Percentiles rank a stretch among this genome's conserved stretches.
These are phyloP conservation scores for Halcyon chelicuti DNA, from an alignment of 2,797 vertebrate species.

Conservation along the genomic window DNA sequence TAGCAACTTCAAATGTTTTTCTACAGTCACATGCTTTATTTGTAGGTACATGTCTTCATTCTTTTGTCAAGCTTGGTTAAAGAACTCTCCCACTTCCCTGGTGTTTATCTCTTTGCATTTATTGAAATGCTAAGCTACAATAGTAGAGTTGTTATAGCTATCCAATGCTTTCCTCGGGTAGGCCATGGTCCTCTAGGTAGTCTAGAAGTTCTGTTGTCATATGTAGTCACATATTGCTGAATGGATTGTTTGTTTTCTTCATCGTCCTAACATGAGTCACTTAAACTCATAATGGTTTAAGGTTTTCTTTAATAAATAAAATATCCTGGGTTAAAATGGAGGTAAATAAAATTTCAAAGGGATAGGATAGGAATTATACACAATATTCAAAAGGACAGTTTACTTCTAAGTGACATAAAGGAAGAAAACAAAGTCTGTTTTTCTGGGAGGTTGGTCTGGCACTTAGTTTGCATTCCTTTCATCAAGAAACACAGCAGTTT, in stretches of 20 bases:
- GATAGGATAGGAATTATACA: not conserved
- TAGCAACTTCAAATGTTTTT: not conserved
- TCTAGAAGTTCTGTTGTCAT: not conserved
- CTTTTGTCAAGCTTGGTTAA: not conserved
- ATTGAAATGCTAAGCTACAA: not conserved
- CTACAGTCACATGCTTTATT: not conserved
- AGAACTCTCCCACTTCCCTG: not conserved
- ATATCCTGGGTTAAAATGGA: not conserved
- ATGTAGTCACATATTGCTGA: not conserved
- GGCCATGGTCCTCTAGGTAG: not conserved
- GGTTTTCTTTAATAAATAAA: not conserved
- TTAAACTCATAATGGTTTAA: not conserved
- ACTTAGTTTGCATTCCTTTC: not conserved
- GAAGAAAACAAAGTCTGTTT: rapidly evolving
- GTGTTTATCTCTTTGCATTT: not conserved
- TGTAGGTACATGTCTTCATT: not conserved
- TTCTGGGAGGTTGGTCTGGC: not conserved
- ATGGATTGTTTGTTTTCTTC: not conserved
- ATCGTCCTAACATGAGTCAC: rapidly evolving
- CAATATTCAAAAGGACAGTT: not conserved
- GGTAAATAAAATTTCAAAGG: not conserved
- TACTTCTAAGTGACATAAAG: not conserved
- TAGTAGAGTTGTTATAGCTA: not conserved
- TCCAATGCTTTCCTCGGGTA: not conserved
- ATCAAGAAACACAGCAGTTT: not conserved